Evolutionary conservation across 2,888 invertebrate genomes (phyloP), one percentile per base, ranked within the genome.

Genomic region (Atethmia centrago): DNA sequence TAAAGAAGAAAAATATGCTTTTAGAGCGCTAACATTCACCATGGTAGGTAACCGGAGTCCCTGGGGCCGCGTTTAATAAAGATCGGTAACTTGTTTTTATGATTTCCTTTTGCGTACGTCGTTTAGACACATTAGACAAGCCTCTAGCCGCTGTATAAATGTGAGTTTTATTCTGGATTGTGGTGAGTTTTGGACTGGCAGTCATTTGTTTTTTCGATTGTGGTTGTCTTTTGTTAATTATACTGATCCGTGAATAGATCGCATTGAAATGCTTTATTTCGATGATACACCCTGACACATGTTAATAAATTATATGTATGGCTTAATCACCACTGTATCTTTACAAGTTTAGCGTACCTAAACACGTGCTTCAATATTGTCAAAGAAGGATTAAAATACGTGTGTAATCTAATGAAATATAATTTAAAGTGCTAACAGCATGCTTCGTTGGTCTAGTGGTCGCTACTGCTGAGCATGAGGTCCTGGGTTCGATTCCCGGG

Each of bases 11-110:
- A 90, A 89, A 91, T 90, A 90, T 89, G 88, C 88, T 88, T 89
- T 91, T 85, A 88, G 88, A 88, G 84, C 71, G 79, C 83, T 82
- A 82, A 84, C 80, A 65, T 72, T 72, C 73, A 65, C 53, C 66
- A 79, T 74, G 72, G 77, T 62, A 71, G 76, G 74, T 79, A 74
- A 25, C 71, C 16, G 64, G 70, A 40, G 74, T 73, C 87, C 74
- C 86, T 45, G 36, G 82, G 85, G 88, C 80, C 80, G 84, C 84
- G 86, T 88, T 89, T 90, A 90, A 90, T 90, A 90, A 89, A 90
- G 88, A 89, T 90, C 84, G 86, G 88, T 89, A 87, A 89, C 91
- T 90, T 90, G 89, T 88, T 91, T 92, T 91, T 90, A 91, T 87
- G 88, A 89, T 90, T 88, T 86, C 73, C 68, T 78, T 72, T 81